Evolutionary conservation across 1,140 invertebrate species (phyloP).

Genomic region (Asobara japonica): DNA sequence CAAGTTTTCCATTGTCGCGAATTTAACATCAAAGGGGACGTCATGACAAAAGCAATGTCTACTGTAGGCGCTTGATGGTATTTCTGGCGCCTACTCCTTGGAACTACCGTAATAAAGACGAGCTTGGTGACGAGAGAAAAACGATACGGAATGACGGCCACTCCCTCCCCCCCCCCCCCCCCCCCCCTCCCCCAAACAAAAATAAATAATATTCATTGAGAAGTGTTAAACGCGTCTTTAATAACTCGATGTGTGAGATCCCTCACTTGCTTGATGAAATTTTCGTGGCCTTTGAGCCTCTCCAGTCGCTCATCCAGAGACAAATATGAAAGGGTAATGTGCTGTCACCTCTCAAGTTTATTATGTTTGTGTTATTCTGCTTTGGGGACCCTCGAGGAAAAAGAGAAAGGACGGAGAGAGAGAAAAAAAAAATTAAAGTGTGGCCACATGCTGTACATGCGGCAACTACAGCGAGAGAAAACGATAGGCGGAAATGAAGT

Average conservation of each 20-base stretch:
- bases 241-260: background rate
- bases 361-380: background rate
- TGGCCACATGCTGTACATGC: background rate
- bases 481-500: background rate
- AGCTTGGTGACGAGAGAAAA: background rate
- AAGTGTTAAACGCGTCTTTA: conserved; percentile 7
- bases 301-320: background rate
- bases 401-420: too few relatives aligned
- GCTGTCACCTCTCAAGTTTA: background rate
- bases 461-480: background rate
- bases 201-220: conserved; percentile 4
- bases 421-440: background rate
- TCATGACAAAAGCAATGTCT: background rate
- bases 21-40: background rate
- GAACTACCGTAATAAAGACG: conserved; percentile 8
- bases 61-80: background rate
- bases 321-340: background rate
- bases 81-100: conserved; percentile 1
- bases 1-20: too few relatives aligned
- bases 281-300: background rate
- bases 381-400: background rate
- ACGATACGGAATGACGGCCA: background rate
- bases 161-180: background rate
- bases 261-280: background rate
- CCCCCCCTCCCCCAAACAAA: background rate